A percentile compares a stretch with the other conserved stretches of the same genome.
Conservation (phyloP, 2,113 vertebrate genomes). For the Lampris megalopsis region DNA sequence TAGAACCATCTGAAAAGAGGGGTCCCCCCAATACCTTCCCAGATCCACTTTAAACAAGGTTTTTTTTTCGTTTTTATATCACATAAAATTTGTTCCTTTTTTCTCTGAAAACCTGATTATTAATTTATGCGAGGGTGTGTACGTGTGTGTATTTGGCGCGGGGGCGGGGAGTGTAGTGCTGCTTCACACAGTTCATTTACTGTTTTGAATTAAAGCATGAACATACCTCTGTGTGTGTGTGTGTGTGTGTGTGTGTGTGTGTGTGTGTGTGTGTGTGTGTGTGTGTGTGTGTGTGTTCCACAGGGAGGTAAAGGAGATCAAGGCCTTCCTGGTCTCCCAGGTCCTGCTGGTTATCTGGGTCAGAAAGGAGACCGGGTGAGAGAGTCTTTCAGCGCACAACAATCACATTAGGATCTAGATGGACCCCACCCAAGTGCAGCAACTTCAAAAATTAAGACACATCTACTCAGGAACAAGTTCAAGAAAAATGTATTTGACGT, state of each 20-base stretch:
- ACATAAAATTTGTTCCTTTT: background rate
- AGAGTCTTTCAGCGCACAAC: background rate
- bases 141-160: background rate
- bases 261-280: slow-evolving; percentile 20
- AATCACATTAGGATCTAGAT: background rate
- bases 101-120: slow-evolving; percentile 50
- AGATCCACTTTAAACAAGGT: background rate
- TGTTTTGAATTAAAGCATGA: slow-evolving; percentile 50
- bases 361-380: slow-evolving; percentile 94
- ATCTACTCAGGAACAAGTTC: too few relatives aligned
- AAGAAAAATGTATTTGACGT: too few relatives aligned
- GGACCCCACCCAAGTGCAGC: too few relatives aligned
- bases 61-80: background rate
- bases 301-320: slow-evolving; percentile 90
- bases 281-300: slow-evolving; percentile 60
- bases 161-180: background rate
- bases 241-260: slow-evolving; percentile 19
- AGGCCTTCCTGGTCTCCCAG: slow-evolving; percentile 92
- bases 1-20: slow-evolving; percentile 37
- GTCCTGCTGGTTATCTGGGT: slow-evolving; percentile 89
- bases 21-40: background rate
- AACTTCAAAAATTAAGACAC: too few relatives aligned
- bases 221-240: slow-evolving; percentile 40
- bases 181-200: slow-evolving; percentile 50
- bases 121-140: slow-evolving; percentile 9